Evolutionary conservation across 2,113 vertebrate genomes (phyloP).

Genomic region (Marmota monax): DNA sequence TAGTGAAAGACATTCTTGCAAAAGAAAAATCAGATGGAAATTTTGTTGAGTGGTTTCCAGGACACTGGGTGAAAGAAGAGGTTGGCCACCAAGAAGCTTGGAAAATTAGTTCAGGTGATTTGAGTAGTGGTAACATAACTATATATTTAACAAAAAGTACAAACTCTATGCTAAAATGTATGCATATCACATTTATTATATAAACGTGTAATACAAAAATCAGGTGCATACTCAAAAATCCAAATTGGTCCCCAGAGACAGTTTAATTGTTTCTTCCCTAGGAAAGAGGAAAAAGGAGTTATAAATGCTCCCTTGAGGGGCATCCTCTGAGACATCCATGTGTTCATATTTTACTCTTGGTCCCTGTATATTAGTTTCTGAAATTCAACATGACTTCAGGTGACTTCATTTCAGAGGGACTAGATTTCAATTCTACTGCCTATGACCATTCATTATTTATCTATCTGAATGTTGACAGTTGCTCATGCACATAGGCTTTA

Average conservation of each 20-base stretch:
- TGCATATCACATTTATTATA: background rate
- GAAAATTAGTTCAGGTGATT: background rate
- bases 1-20: background rate
- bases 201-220: background rate
- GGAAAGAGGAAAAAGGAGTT: background rate
- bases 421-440: fast-evolving
- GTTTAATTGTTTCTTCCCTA: background rate
- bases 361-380: background rate
- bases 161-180: background rate
- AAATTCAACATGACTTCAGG: background rate
- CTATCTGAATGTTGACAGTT: background rate
- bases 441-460: background rate
- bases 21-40: background rate
- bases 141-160: background rate
- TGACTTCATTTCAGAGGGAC: background rate
- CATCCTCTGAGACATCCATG: background rate
- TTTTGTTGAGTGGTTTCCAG: background rate
- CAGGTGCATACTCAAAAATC: background rate
- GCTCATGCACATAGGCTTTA: background rate
- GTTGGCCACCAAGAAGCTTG: background rate
- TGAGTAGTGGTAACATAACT: too few species aligned
- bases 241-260: background rate
- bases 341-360: background rate
- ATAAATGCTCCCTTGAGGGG: too few species aligned
- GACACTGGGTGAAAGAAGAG: background rate